These are phyloP conservation scores for Clarias batrachus DNA, from an alignment of 2,113 vertebrate species.

Conservation along the genomic window DNA sequence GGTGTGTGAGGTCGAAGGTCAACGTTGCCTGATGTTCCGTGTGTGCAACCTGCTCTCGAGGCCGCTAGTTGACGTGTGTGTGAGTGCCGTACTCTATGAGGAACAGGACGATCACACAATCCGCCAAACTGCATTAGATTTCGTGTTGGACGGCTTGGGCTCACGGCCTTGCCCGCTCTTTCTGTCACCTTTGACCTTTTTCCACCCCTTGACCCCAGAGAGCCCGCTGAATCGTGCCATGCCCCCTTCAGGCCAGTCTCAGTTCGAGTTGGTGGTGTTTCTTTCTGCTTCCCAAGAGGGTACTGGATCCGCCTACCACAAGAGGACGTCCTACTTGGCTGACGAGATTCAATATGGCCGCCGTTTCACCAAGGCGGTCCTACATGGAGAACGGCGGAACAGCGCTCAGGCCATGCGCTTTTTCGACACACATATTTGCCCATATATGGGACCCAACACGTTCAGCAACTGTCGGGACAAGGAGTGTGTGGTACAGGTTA, in stretches of 20 bases:
- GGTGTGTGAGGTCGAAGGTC: constrained; percentile 80
- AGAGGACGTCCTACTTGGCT: constrained; percentile 90
- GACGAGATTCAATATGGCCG: constrained; percentile 88
- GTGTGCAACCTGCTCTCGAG: constrained; percentile 86
- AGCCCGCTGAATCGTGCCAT: constrained; percentile 85
- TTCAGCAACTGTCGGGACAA: constrained; percentile 81
- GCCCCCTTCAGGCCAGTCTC: constrained; percentile 72
- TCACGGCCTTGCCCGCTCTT: constrained; percentile 86
- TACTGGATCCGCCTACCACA: constrained; percentile 90
- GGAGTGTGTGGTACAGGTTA: constrained; percentile 85
- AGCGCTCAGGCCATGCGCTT: constrained; percentile 86
- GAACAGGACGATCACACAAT: constrained; percentile 82
- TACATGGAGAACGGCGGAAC: constrained; percentile 75
- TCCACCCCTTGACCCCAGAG: constrained; percentile 78
- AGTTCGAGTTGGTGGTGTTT: constrained; percentile 91
- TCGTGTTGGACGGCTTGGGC: constrained; percentile 81
- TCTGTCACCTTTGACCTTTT: constrained; percentile 89
- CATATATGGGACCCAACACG: constrained; percentile 50
- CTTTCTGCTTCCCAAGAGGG: constrained; percentile 90
- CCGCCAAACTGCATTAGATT: constrained; percentile 87
- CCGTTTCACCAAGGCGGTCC: constrained; percentile 76
- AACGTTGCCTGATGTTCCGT: constrained; percentile 84
- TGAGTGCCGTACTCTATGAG: constrained; percentile 89
- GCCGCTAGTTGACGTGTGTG: constrained; percentile 82
- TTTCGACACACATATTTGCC: constrained; percentile 82